A percentile compares a stretch with the other conserved stretches of the same genome.
These are phyloP conservation scores for Heteractis magnifica DNA, from an alignment of 92 coral and sea anemone species.

Conservation along the genomic window DNA sequence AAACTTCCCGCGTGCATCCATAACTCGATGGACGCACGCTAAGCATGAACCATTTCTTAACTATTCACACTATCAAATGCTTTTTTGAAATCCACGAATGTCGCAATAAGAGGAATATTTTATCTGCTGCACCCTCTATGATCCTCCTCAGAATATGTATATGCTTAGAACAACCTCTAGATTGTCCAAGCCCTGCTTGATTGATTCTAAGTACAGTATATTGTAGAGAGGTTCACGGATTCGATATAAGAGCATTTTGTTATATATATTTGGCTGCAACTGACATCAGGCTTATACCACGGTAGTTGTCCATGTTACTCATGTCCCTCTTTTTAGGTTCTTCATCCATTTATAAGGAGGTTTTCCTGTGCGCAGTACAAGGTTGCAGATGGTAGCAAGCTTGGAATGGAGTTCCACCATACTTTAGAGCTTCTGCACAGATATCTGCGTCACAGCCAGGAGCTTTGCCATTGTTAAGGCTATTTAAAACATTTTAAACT, in stretches of 20 bases:
- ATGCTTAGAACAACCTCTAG: neutral
- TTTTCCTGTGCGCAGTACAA: neutral
- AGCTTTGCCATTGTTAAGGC: neutral
- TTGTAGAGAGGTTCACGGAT: neutral
- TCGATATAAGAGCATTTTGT: neutral
- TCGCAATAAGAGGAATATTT: slow-evolving; percentile 1
- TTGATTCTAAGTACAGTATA: neutral
- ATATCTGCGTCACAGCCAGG: neutral
- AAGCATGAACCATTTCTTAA: too few relatives aligned
- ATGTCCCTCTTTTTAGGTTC: neutral
- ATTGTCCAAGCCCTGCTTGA: neutral
- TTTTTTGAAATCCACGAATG: slow-evolving; percentile 40
- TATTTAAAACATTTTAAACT: neutral
- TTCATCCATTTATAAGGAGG: neutral
- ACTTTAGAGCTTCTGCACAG: neutral
- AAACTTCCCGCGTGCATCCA: too few relatives aligned
- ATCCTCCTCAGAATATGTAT: neutral
- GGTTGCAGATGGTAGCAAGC: neutral
- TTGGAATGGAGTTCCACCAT: too few relatives aligned
- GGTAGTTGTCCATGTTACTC: neutral
- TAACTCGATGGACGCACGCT: too few relatives aligned
- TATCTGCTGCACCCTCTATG: neutral
- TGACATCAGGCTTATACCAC: neutral
- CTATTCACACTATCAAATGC: too few relatives aligned
- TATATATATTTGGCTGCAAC: neutral